Base-by-base conservation (phyloP, 2,797 vertebrate genomes). In the Lacerta bilineata region DNA sequence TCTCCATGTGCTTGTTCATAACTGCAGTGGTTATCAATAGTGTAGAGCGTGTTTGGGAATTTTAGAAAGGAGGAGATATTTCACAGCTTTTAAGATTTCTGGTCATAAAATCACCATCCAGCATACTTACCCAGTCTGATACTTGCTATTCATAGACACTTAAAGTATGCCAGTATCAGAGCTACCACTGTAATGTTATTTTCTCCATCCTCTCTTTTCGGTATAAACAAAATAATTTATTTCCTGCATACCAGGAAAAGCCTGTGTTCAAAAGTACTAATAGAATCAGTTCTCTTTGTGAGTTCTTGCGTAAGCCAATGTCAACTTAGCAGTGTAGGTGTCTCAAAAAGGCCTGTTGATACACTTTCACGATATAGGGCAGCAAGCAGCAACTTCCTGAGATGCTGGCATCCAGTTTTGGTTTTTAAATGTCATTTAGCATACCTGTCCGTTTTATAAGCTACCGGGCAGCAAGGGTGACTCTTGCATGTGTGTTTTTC, bases 1-100 rank as follows among this genome's bases (percentile, higher is more conserved):
- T 83, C 3, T 83, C 68, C 18, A 1, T 80, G 8, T 82, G 50
- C 0, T 90, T 94, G 75, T 90, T 91, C 25, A 72, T 7, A 4
- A 25, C 66, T 87, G 23, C 43, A 66, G 68, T 13, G 85, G n/a
- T 77, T 76, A 83, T 55, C 80, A 50, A 25, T 25, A 55, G 75
- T 33, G 17, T 68, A 27, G 66, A 88, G 71, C 27, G 81, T 80
- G 23, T 9, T 89, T 80, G 72, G 11, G 71, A 79, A 68, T 80
- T 84, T 66, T 46, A 23, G 15, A 46, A 80, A 89, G 83, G 17
- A 66, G 5, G 74, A 64, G 81, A 87, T 50, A 68, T 76, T 81
- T n/a, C 83, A 75, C 27, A 39, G 36, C 20, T 64, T 79, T 66
- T 88, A 27, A 46, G n/a, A 64, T 74, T 27, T 13, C 23, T 41